phyloP scores from a whole-genome alignment of 1,140 invertebrate genomes.

The Caenorhabditis brenneri region DNA sequence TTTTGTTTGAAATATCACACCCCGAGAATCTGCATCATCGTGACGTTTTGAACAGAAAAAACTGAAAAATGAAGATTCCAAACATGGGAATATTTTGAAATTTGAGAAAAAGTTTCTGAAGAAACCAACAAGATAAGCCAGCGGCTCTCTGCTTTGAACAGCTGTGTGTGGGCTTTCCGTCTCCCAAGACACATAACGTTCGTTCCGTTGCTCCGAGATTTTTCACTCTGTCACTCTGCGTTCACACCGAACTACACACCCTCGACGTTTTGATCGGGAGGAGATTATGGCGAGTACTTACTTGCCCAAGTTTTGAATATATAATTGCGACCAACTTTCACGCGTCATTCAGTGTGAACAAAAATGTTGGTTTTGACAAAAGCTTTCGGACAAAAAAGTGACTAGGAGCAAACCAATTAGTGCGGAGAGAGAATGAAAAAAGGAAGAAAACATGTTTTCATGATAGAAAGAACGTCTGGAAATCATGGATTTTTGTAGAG shows the following conservation, averaged over 20 bases:
- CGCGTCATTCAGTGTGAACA: background rate
- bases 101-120: background rate
- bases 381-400: background rate
- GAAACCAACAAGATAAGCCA: constrained; percentile 7
- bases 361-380: constrained; percentile 14
- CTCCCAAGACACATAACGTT: background rate
- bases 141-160: background rate
- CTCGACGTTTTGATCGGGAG: constrained; percentile 15
- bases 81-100: background rate
- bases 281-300: constrained; percentile 18
- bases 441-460: constrained; percentile 5
- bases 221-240: background rate
- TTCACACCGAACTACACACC: background rate
- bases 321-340: background rate
- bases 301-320: constrained; percentile 8
- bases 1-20: constrained; percentile 37
- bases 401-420: constrained; percentile 9
- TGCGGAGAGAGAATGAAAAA: background rate
- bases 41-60: background rate
- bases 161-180: constrained; percentile 7
- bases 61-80: background rate
- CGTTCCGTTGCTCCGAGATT: background rate
- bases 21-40: constrained; percentile 1
- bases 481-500: constrained; percentile 1
- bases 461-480: background rate